Percentiles rank a stretch among this genome's conserved stretches.
Conservation (phyloP, 1,140 invertebrate species). For the Paraescarpia echinospica region DNA sequence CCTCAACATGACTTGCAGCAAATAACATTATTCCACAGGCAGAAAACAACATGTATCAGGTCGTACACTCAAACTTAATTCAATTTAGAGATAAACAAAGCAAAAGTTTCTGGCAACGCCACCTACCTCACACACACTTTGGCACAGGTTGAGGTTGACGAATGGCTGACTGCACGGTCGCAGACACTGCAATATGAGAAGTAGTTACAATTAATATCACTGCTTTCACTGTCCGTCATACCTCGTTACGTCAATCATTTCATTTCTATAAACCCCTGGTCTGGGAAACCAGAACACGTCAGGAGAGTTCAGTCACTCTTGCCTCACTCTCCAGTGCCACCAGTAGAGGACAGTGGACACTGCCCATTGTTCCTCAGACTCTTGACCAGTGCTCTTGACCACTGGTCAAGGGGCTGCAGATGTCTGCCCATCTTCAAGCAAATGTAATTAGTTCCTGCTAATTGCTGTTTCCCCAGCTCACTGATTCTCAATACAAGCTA, state of each 20-base stretch:
- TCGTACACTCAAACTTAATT: background rate
- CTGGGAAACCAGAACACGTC: background rate
- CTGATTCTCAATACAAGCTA: background rate
- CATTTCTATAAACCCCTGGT: background rate
- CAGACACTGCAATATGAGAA: slow-evolving; percentile 22
- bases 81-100: background rate
- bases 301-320: background rate
- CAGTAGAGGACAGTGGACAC: background rate
- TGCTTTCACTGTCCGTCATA: background rate
- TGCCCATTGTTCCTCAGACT: background rate
- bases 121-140: slow-evolving; percentile 23
- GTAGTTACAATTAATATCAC: background rate
- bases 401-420: background rate
- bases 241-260: background rate
- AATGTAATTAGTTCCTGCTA: background rate
- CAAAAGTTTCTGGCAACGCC: background rate
- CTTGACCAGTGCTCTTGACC: background rate
- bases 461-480: background rate
- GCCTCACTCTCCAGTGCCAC: background rate
- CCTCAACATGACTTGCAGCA: background rate
- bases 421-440: background rate
- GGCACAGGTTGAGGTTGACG: slow-evolving; percentile 18
- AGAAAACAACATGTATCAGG: background rate
- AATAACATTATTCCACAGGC: too few species aligned
- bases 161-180: slow-evolving; percentile 27